phyloP scores from a whole-genome alignment of 2,113 vertebrate genomes.

The Tyrannus savana region DNA sequence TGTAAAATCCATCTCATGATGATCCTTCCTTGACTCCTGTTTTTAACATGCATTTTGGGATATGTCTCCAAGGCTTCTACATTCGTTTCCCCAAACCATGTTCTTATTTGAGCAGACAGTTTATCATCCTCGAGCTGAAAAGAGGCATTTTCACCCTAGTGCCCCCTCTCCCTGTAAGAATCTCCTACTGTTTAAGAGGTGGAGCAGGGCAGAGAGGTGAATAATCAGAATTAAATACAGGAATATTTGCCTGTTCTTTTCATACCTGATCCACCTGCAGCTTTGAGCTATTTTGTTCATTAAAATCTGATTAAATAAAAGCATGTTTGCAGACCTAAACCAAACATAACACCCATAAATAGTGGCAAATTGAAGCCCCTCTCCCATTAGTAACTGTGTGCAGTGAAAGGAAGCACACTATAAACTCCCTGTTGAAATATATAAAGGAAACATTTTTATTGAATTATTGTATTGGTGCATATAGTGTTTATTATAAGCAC shows the following conservation, averaged over 20 bases:
- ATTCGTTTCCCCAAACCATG: neutral
- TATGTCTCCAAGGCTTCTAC: neutral
- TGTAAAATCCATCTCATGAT: neutral
- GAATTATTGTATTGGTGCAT: neutral
- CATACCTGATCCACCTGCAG: neutral
- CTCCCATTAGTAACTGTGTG: neutral
- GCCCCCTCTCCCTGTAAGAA: neutral
- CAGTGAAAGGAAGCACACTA: neutral
- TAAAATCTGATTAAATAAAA: neutral
- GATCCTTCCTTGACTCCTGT: neutral
- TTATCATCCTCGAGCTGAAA: neutral
- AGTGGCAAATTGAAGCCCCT: neutral
- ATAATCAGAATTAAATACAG: neutral
- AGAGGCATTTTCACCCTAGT: neutral
- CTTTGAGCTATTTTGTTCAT: neutral
- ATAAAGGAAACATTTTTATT: neutral
- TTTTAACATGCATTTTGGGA: neutral
- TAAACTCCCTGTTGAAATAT: neutral
- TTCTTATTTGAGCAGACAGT: neutral
- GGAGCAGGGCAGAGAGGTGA: neutral
- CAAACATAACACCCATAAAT: neutral
- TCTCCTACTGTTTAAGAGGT: rapidly evolving
- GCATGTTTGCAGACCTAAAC: neutral
- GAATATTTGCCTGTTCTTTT: neutral
- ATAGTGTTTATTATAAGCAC: neutral